phyloP scores from a whole-genome alignment of 2,888 invertebrate genomes.

The Lepetodrilus schrolli region DNA sequence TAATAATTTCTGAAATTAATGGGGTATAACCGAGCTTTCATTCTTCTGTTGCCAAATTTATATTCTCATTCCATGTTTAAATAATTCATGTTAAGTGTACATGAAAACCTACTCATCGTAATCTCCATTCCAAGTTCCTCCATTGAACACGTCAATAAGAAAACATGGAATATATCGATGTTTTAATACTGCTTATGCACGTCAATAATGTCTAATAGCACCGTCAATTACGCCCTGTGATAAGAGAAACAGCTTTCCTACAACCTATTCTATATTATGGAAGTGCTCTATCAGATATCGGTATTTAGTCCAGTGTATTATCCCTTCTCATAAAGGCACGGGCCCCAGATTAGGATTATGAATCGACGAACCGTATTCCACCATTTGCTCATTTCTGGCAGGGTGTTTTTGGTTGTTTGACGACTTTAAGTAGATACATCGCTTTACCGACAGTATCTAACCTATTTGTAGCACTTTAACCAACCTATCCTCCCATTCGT shows the following conservation, averaged over 20 bases:
- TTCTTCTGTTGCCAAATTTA: no score
- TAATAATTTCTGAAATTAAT: no score
- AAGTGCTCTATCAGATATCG: not conserved
- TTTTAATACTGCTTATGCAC: not conserved
- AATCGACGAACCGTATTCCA: no score
- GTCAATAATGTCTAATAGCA: not conserved
- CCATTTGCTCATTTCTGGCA: no score
- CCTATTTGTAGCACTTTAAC: not conserved
- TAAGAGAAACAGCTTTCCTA: not conserved
- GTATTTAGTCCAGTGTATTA: no score
- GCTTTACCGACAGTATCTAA: not conserved
- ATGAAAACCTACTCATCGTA: conserved; percentile 3
- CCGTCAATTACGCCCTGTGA: not conserved
- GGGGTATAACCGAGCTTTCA: no score
- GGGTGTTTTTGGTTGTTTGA: not conserved
- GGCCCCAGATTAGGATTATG: no score
- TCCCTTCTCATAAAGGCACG: no score
- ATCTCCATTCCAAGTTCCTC: not conserved
- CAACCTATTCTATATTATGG: not conserved
- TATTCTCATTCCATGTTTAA: not conserved
- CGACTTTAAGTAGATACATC: not conserved
- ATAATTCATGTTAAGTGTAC: not conserved
- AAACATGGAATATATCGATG: conserved; percentile 2
- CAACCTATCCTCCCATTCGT: not conserved
- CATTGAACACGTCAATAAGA: not conserved